Evolutionary conservation across 2,888 invertebrate species (phyloP).

Genomic region (Eristalis intricaria): DNA sequence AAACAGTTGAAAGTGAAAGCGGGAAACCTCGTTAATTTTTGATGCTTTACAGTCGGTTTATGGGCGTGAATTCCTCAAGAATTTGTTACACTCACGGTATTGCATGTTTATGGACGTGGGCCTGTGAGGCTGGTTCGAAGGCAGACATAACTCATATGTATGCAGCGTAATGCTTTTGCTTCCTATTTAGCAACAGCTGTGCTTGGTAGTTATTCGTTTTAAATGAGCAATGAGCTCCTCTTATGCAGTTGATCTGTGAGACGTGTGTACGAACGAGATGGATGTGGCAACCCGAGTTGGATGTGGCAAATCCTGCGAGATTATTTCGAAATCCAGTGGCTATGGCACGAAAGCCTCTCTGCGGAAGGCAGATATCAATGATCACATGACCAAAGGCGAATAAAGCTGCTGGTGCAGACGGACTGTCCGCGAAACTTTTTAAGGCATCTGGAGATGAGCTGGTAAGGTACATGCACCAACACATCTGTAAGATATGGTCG

Average conservation of each 20-base stretch:
- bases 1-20: not conserved
- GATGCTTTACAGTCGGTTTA: not conserved
- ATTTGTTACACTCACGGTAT: not conserved
- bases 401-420: too few species aligned
- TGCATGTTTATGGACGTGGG: not conserved
- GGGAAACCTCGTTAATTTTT: not conserved
- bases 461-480: too few species aligned
- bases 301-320: too few species aligned
- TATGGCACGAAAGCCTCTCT: too few species aligned
- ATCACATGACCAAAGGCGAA: too few species aligned
- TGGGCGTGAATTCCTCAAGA: not conserved
- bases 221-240: not conserved
- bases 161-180: not conserved
- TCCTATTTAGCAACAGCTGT: not conserved
- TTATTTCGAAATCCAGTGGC: too few species aligned
- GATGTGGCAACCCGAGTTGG: too few species aligned
- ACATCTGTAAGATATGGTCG: too few species aligned
- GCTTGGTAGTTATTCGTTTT: not conserved
- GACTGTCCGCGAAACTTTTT: too few species aligned
- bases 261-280: too few species aligned
- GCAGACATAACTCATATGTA: not conserved
- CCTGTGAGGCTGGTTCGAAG: not conserved
- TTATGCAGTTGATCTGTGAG: not conserved
- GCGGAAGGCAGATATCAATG: too few species aligned
- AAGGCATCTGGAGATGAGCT: too few species aligned